These are phyloP conservation scores for Gerris lacustris DNA, from an alignment of 2,888 invertebrate genomes.

Conservation along the genomic window DNA sequence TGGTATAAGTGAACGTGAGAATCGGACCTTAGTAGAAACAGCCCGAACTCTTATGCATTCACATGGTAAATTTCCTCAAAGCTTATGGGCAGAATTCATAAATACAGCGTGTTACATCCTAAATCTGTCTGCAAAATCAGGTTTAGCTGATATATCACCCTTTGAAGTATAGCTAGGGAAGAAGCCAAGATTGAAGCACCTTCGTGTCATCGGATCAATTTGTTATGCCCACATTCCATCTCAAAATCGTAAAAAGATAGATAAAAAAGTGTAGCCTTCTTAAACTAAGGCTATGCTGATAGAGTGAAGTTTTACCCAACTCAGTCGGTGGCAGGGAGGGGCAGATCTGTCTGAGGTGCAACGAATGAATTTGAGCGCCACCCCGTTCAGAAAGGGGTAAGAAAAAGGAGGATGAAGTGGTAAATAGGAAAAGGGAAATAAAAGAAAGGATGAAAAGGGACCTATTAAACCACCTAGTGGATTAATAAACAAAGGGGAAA, in stretches of 20 bases:
- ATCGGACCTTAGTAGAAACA: conserved; percentile 25
- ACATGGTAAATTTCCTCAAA: conserved; percentile 17
- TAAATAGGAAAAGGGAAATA: too few species aligned
- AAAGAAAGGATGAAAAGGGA: too few species aligned
- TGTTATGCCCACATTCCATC: conserved; percentile 29
- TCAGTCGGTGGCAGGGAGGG: too few species aligned
- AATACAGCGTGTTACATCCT: conserved; percentile 17
- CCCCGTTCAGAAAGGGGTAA: too few species aligned
- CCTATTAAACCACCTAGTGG: too few species aligned
- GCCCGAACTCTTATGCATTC: conserved; percentile 22
- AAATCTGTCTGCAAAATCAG: conserved; percentile 25
- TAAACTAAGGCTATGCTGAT: too few species aligned
- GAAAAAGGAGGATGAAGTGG: too few species aligned
- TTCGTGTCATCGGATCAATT: conserved; percentile 14
- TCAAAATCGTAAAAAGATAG: conserved; percentile 31
- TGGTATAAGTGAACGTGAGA: conserved; percentile 23
- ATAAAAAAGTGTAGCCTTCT: too few species aligned
- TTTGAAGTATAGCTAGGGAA: conserved; percentile 31
- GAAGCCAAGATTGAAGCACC: conserved; percentile 20
- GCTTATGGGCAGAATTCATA: conserved; percentile 16
- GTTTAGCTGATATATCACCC: conserved; percentile 27
- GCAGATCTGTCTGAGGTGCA: too few species aligned
- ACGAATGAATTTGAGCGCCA: too few species aligned
- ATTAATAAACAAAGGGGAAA: too few species aligned
- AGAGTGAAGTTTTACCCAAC: too few species aligned